Evolutionary conservation across 2,888 invertebrate genomes (phyloP).

Genomic region (Gryllus longicercus): DNA sequence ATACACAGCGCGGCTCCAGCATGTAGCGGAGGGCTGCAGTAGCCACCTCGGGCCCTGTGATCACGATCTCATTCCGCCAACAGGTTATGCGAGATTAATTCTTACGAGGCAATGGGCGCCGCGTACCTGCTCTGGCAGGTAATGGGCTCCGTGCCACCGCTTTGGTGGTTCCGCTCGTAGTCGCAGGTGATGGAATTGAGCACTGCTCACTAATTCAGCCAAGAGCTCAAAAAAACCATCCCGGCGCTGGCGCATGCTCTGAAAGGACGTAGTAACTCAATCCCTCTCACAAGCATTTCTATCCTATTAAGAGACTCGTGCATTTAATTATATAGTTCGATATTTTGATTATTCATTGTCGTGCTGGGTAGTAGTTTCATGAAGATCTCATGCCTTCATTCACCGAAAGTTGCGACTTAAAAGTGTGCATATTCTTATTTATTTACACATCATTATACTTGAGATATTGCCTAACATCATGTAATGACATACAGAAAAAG

Average conservation of each 20-base stretch:
- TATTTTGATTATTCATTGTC: no score
- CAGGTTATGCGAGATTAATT: constrained; percentile 17
- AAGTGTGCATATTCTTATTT: no score
- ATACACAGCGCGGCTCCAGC: no score
- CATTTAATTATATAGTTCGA: no score
- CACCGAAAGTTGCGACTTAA: no score
- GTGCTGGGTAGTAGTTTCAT: no score
- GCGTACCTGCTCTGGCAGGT: not conserved
- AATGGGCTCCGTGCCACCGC: not conserved
- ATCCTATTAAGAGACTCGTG: no score
- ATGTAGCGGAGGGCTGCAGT: not conserved
- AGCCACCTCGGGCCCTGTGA: not conserved
- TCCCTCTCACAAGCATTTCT: not conserved
- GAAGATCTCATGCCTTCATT: no score
- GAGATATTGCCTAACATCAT: no score
- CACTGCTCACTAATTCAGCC: not conserved
- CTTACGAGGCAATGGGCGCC: not conserved
- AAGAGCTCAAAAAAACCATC: not conserved
- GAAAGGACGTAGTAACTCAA: not conserved
- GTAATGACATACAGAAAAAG: no score
- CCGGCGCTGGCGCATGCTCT: no score
- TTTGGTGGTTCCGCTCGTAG: not conserved
- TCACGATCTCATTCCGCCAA: constrained; percentile 17
- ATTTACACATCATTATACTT: no score
- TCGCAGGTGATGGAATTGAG: not conserved